Evolutionary conservation across 2,797 vertebrate species (phyloP).

Genomic region (Sebastiscus albofasciatus): DNA sequence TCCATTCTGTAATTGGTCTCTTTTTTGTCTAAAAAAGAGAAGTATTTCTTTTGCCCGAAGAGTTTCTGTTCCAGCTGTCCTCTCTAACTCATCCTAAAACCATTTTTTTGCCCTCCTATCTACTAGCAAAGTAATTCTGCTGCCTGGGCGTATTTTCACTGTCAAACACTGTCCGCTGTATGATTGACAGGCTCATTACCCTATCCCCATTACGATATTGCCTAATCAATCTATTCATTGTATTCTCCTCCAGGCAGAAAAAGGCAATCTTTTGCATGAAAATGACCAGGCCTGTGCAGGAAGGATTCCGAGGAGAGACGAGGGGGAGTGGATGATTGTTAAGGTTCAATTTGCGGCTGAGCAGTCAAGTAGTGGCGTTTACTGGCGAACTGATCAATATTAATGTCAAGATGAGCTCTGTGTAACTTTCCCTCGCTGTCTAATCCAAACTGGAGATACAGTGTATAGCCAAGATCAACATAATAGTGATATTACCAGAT

Average conservation of each 20-base stretch:
- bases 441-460: conserved; percentile 29
- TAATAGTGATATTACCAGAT: conserved; percentile 9
- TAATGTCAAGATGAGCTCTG: conserved; percentile 55
- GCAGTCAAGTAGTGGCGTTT: conserved; percentile 39
- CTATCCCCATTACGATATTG: conserved; percentile 80
- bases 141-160: conserved; percentile 47
- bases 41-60: neutral
- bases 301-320: conserved; percentile 41
- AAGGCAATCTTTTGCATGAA: conserved; percentile 72
- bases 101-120: neutral
- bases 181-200: conserved; percentile 82
- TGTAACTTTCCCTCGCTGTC: conserved; percentile 25
- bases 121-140: conserved; percentile 42
- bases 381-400: conserved; percentile 65
- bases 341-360: conserved; percentile 60
- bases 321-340: conserved; percentile 47
- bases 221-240: conserved; percentile 81
- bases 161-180: conserved; percentile 46
- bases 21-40: neutral
- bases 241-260: conserved; percentile 68
- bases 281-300: conserved; percentile 50
- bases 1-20: neutral
- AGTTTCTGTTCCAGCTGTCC: neutral
- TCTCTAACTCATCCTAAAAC: conserved; percentile 16
- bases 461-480: neutral